Percentiles rank a stretch among this genome's conserved stretches.
These are phyloP conservation scores for Latheticus oryzae DNA, from an alignment of 2,888 invertebrate genomes.

Conservation along the genomic window DNA sequence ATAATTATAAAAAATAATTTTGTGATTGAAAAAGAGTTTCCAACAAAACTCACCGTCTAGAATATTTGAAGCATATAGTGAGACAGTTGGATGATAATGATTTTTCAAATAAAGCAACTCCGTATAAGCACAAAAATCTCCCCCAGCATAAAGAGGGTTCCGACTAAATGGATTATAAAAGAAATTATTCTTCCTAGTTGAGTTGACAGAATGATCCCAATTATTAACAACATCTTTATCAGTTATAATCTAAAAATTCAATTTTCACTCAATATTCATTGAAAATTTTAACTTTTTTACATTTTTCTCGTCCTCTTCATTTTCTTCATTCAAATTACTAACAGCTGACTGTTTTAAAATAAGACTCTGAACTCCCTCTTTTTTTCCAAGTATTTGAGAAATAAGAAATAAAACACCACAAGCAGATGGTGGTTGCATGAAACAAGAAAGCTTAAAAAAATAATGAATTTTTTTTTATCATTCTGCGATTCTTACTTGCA, in stretches of 20 bases:
- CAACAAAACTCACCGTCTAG: conserved; percentile 78
- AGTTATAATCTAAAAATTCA: too few relatives aligned
- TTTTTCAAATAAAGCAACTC: conserved; percentile 79
- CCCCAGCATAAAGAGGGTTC: conserved; percentile 89
- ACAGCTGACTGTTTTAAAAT: conserved; percentile 54
- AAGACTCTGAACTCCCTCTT: conserved; percentile 53
- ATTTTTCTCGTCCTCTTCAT: conserved; percentile 56
- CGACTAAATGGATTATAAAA: conserved; percentile 77
- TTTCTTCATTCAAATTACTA: conserved; percentile 39
- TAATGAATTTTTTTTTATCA: too few relatives aligned
- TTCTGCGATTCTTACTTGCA: conserved; percentile 72
- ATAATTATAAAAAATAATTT: background rate
- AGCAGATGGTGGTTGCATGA: conserved; percentile 80
- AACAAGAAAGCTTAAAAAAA: too few relatives aligned
- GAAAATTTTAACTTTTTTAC: too few relatives aligned
- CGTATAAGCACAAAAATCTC: conserved; percentile 75
- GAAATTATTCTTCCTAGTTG: conserved; percentile 41
- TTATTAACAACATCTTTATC: too few relatives aligned
- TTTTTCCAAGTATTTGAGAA: conserved; percentile 73
- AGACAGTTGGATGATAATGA: conserved; percentile 94
- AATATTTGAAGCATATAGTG: conserved; percentile 86
- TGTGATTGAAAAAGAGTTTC: conserved; percentile 9
- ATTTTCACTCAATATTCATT: too few relatives aligned
- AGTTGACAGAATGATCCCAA: conserved; percentile 58
- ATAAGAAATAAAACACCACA: conserved; percentile 86